Percentiles rank a stretch among this genome's conserved stretches.
phyloP scores from a whole-genome alignment of 2,113 vertebrate species.

The pig (Sus scrofa) region DNA sequence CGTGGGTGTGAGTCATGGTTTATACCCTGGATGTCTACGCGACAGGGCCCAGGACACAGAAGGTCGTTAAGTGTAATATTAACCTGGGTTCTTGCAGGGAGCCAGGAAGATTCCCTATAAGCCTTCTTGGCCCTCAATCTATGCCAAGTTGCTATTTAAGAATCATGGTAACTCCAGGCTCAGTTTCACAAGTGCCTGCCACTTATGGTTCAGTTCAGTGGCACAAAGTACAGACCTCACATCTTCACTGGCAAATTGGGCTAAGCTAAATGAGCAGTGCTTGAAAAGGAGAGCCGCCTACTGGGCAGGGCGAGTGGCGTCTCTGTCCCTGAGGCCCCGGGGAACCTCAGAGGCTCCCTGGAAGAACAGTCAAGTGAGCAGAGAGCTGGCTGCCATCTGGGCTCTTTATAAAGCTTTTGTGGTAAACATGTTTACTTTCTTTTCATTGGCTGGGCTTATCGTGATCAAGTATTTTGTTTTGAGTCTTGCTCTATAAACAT shows the following conservation, averaged over 20 bases:
- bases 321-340: conserved; percentile 28
- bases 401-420: conserved; percentile 66
- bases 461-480: conserved; percentile 79
- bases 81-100: neutral
- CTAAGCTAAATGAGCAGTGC: neutral
- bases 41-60: neutral
- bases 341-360: conserved; percentile 15
- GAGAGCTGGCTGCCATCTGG: conserved; percentile 71
- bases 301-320: neutral
- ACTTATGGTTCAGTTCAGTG: neutral
- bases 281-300: neutral
- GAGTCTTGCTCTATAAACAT: conserved; percentile 71
- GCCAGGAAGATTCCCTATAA: neutral
- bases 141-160: neutral
- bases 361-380: conserved; percentile 59
- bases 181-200: neutral
- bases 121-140: neutral
- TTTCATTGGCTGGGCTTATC: conserved; percentile 76
- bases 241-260: neutral
- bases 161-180: neutral
- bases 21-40: neutral
- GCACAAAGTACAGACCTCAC: neutral
- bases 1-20: neutral
- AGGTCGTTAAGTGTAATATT: neutral
- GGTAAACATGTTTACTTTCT: conserved; percentile 82